These are phyloP conservation scores for Eufriesea mexicana DNA, from an alignment of 1,140 invertebrate species.

Conservation along the genomic window DNA sequence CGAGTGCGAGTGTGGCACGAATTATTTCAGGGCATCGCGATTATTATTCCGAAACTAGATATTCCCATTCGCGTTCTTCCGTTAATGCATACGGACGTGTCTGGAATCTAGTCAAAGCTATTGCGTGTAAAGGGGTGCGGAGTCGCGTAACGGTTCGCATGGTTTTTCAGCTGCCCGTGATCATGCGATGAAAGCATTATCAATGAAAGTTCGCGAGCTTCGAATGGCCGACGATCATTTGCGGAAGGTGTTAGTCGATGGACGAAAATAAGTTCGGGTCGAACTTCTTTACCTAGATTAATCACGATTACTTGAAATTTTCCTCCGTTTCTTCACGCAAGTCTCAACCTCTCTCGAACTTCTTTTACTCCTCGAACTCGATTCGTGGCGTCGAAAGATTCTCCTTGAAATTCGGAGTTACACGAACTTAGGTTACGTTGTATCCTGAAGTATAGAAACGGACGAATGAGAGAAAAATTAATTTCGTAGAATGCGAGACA, in stretches of 20 bases:
- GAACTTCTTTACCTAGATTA: too few relatives aligned
- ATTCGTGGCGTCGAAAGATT: too few relatives aligned
- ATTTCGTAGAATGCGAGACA: neutral
- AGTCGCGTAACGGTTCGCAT: neutral
- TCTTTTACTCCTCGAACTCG: too few relatives aligned
- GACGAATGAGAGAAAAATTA: neutral
- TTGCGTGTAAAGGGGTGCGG: neutral
- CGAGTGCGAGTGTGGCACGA: neutral
- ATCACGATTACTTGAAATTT: too few relatives aligned
- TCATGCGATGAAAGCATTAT: neutral
- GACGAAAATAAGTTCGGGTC: too few relatives aligned
- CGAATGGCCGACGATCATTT: too few relatives aligned
- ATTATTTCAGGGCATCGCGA: conserved; percentile 18
- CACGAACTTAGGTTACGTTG: too few relatives aligned
- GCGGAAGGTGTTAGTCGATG: too few relatives aligned
- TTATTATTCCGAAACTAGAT: conserved; percentile 39
- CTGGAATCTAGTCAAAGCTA: neutral
- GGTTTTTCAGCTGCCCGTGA: neutral
- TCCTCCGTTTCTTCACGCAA: too few relatives aligned
- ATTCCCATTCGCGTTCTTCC: neutral
- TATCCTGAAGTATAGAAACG: too few relatives aligned
- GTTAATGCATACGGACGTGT: neutral
- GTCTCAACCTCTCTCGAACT: too few relatives aligned
- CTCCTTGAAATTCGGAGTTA: neutral
- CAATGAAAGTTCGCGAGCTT: neutral